Evolutionary conservation across 2,113 vertebrate genomes (phyloP), one percentile per base, ranked within the genome.

Genomic region (Mandrillus leucophaeus): DNA sequence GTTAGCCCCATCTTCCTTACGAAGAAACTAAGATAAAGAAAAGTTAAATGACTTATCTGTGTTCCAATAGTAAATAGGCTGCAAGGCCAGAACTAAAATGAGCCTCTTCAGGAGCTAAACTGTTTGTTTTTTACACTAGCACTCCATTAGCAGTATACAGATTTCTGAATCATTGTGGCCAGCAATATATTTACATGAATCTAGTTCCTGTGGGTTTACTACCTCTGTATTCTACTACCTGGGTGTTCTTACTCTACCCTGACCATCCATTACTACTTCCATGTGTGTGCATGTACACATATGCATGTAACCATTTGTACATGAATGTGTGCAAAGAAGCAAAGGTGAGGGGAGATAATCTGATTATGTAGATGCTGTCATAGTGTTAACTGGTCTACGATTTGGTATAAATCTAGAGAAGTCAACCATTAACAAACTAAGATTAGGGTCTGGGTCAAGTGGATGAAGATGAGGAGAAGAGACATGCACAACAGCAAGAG

Each of bases 321-420:
- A 3, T 38, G 18, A 18, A 52, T 38, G n/a, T 43, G 27, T 68
- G 25, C 13, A 50, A 75, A 84, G 84, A 8, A 68, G 35, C 38
- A n/a, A 8, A 8, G 23, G 20, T 35, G 18, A 59, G 38, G 38
- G 20, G 17, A 72, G 3, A 72, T 50, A 8, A n/a, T 48, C 16
- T 50, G 70, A 48, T 23, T 27, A n/a, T 32, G 30, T 20, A 57
- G 55, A 68, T 75, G 35, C 20, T 79, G 9, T 48, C 38, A 40
- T 66, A 82, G 11, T 91, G 38, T 88, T 73, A 45, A 70, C 7
- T 78, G 43, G 52, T 75, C 32, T 43, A 72, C 79, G 94, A 43
- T 94, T 78, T 50, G 72, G 11, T 52, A n/a, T 23, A 38, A 88
- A 84, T 88, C 70, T 88, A 88, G 61, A 81, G 83, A 79, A 88